Base-by-base conservation (phyloP, 2,888 invertebrate species). In the Anodontia alba region DNA sequence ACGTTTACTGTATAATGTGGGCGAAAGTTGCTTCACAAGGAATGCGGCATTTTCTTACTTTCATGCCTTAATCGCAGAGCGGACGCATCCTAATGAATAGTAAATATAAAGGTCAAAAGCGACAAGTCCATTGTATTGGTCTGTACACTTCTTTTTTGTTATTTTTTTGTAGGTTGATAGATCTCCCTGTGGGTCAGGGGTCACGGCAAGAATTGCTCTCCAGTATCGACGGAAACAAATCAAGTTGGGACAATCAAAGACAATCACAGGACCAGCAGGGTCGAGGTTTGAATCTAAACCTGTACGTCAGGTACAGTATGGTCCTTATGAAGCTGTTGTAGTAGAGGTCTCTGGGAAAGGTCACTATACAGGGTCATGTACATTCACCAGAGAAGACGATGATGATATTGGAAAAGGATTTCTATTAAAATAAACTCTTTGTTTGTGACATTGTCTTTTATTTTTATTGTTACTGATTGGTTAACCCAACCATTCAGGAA, bases 161-260 rank as follows among this genome's bases (percentile, higher is more conserved):
- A 46, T 51, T 54, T 0, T 33, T n/a, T n/a, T 36, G 8, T 43
- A 93, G 92, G 94, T 94, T n/a, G 94, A 95, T 81, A 89, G 95
- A n/a, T 91, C 93, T 36, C 94, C 95, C 0, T 91, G 92, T 66
- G 95, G 95, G 2, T 95, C 95, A 0, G 95, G 94, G 15, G 91
- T 92, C 0, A 92, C 94, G 3, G 94, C 94, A 31, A 86, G 94
- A 51, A 86, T 94, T 5, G 94, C 94, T 26, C 87, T 92, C 8
- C 93, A 93, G 85, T 90, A 88, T 70, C 77, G 81, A 29, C 91
- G 88, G 68, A 88, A 90, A 5, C 81, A 84, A 46, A 88, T 94
- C 15, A 51, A 76, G 5, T 57, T 92, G 7, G 88, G 90, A n/a
- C 91, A 94, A 78, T 78, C 73, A 23, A 87, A 91, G 15, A 84